Conservation (phyloP, 92 coral and sea anemone species). For the Nematostella vectensis region DNA sequence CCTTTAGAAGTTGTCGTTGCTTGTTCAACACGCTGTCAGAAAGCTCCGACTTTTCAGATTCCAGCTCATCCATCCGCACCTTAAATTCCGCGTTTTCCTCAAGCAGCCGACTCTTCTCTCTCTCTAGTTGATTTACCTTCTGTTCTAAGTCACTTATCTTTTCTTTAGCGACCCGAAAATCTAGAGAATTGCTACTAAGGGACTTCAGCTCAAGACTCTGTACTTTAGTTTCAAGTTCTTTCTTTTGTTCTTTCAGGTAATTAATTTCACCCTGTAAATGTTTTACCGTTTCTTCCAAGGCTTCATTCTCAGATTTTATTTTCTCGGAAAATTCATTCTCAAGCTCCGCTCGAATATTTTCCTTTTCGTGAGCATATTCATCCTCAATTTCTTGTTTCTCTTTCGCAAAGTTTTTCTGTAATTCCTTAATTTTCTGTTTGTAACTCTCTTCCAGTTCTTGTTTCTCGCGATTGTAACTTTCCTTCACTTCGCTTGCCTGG, state of each 20-base stretch:
- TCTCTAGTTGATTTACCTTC: conserved; percentile 44
- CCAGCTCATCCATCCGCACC: conserved; percentile 57
- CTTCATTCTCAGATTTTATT: conserved; percentile 64
- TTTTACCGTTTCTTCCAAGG: conserved; percentile 47
- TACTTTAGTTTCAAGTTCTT: conserved; percentile 58
- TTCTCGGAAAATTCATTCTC: conserved; percentile 62
- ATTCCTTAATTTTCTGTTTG: conserved; percentile 70
- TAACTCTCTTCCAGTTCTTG: conserved; percentile 79
- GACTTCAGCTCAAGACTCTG: conserved; percentile 71
- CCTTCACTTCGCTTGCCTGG: conserved; percentile 65
- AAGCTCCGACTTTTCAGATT: conserved; percentile 51
- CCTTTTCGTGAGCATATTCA: conserved; percentile 56
- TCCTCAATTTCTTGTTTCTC: conserved; percentile 70
- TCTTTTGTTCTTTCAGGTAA: conserved; percentile 68
- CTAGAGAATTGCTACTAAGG: conserved; percentile 63
- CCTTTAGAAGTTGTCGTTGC: conserved; percentile 39
- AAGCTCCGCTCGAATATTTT: conserved; percentile 56
- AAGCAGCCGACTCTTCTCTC: conserved; percentile 39
- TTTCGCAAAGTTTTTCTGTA: conserved; percentile 63
- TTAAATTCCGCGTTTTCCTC: conserved; percentile 65
- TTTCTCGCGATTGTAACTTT: conserved; percentile 61
- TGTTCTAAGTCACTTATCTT: conserved; percentile 50
- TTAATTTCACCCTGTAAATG: conserved; percentile 59
- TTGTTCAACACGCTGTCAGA: conserved; percentile 47
- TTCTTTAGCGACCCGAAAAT: conserved; percentile 63